These are phyloP conservation scores for Galemys pyrenaicus DNA, from an alignment of 2,113 vertebrate species.

Conservation along the genomic window DNA sequence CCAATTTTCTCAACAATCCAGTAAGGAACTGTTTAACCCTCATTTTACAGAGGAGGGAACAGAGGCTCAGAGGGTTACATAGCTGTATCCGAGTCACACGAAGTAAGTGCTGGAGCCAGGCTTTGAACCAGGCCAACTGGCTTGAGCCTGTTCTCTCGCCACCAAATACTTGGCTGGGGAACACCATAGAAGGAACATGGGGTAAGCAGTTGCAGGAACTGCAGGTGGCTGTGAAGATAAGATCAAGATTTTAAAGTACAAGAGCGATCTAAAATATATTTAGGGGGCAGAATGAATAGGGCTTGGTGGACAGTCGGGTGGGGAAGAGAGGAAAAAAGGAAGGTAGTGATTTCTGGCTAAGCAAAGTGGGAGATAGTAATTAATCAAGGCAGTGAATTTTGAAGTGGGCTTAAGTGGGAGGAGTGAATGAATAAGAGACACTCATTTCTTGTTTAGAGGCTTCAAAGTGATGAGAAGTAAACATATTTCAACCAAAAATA, in stretches of 20 bases:
- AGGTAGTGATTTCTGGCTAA: conserved; percentile 4
- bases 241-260: background rate
- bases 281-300: background rate
- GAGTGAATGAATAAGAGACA: background rate
- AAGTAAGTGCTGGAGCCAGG: background rate
- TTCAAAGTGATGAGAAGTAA: background rate
- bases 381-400: conserved; percentile 12
- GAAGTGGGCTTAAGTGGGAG: background rate
- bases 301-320: background rate
- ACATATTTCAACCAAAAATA: background rate
- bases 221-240: background rate
- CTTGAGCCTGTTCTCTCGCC: background rate
- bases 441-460: background rate
- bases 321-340: background rate
- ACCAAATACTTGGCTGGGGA: background rate
- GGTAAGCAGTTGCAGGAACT: background rate
- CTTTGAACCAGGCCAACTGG: conserved; percentile 29
- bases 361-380: background rate
- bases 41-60: background rate
- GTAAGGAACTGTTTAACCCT: background rate
- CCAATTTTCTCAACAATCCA: background rate
- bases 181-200: background rate
- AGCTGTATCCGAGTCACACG: background rate
- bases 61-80: background rate
- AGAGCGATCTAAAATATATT: background rate